Percentiles rank a stretch among this genome's conserved stretches.
These are phyloP conservation scores for Dorcus hopei DNA, from an alignment of 2,888 invertebrate genomes.

Conservation along the genomic window DNA sequence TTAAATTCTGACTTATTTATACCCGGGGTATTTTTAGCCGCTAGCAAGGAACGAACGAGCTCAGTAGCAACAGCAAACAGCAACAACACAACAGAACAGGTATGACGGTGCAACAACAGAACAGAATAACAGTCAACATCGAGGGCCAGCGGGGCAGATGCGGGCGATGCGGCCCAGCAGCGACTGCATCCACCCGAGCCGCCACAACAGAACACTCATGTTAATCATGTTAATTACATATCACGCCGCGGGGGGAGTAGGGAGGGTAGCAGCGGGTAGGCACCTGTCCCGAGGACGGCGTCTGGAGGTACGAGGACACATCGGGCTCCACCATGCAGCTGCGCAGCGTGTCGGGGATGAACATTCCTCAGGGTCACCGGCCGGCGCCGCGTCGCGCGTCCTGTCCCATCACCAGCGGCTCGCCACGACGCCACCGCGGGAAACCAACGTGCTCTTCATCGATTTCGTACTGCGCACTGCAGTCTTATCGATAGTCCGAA, in stretches of 20 bases:
- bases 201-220: constrained; percentile 49
- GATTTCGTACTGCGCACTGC: constrained; percentile 41
- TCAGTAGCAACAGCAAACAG: constrained; percentile 37
- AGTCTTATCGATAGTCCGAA: constrained; percentile 23
- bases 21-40: constrained; percentile 45
- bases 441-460: constrained; percentile 36
- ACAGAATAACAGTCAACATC: constrained; percentile 37
- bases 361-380: constrained; percentile 64
- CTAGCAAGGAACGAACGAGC: constrained; percentile 41
- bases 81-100: constrained; percentile 42
- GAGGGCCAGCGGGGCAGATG: constrained; percentile 22
- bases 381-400: constrained; percentile 44
- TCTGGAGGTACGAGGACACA: constrained; percentile 91
- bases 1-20: constrained; percentile 44
- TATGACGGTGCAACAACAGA: constrained; percentile 39
- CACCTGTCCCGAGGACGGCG: constrained; percentile 94
- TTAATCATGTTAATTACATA: constrained; percentile 55
- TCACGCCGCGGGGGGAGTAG: constrained; percentile 52
- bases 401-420: constrained; percentile 41
- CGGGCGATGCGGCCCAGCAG: constrained; percentile 16
- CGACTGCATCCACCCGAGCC: constrained; percentile 30
- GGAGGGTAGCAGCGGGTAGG: constrained; percentile 57
- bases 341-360: constrained; percentile 89
- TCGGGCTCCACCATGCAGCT: constrained; percentile 95
- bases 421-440: constrained; percentile 25